Evolutionary conservation across 2,113 vertebrate species (phyloP), one percentile per base, ranked within the genome.

Genomic region (Zonotrichia leucophrys): DNA sequence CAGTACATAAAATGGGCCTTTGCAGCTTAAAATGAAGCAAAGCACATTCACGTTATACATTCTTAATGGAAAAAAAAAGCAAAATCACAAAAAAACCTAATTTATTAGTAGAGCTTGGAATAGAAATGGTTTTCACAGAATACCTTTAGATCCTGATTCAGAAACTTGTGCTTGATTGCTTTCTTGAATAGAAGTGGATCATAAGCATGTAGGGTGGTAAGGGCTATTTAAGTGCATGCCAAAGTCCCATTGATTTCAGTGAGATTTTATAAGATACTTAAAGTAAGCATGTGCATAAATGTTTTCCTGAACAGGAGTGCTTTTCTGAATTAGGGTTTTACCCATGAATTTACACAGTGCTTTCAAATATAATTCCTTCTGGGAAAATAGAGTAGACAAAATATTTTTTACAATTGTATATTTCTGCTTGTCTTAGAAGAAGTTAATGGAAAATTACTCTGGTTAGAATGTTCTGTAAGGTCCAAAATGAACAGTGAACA

Each of bases 101-200:
- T 95, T 95, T 95, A 94, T 96, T 88, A 92, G 86, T 82, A 95
- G 90, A 58, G 87, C 87, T 93, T 94, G 84, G 89, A 96, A 95
- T 91, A 91, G 89, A 94, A 95, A 83, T 88, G 93, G 89, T 95
- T 95, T 96, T 95, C 94, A 96, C 82, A 92, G 93, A 94, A 92
- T 95, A 92, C 94, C 89, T 95, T 97, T 97, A 97, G 89, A 96
- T 95, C 91, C 78, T 41, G 87, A 90, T 91, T 96, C 87, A 94
- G 95, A 91, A 96, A 92, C 93, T 95, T 90, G 94, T 94, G 94
- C 84, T 96, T 97, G 90, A 97, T 91, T 97, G 95, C 87, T 83
- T 95, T 83, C 95, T 89, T 96, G 94, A 95, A 97, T 94, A 96
- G 87, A 64, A 80, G 82, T 86, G 91, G 80, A 96, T 94, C 92